Conservation (phyloP, 2,113 vertebrate genomes). For the Trogon surrucura region DNA sequence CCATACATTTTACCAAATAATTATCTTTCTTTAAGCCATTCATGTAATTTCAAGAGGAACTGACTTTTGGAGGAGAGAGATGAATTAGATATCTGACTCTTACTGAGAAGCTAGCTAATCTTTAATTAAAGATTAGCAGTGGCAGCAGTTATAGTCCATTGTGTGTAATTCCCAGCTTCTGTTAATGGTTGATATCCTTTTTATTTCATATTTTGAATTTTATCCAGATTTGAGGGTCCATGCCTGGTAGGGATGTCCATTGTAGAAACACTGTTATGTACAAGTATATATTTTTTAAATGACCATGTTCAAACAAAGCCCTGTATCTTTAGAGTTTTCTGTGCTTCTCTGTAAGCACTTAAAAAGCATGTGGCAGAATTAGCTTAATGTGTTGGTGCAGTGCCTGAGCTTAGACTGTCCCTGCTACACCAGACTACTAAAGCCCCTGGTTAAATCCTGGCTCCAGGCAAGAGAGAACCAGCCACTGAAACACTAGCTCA, state of each 20-base stretch:
- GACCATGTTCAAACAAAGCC: not conserved
- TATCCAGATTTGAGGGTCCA: not conserved
- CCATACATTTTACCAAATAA: conserved; percentile 1
- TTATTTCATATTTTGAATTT: not conserved
- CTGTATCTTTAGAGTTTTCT: not conserved
- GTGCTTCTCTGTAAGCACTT: not conserved
- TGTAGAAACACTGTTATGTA: not conserved
- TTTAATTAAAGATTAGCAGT: not conserved
- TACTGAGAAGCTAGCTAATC: not conserved
- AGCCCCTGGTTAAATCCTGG: conserved; percentile 5
- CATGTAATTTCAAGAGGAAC: not conserved
- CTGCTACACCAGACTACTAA: not conserved
- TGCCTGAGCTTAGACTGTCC: not conserved
- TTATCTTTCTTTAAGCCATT: not conserved
- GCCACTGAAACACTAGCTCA: not conserved
- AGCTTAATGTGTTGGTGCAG: not conserved
- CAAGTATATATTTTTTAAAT: not conserved
- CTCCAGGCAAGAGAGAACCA: not conserved
- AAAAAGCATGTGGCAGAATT: not conserved
- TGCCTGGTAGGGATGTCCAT: not conserved
- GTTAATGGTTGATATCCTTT: not conserved
- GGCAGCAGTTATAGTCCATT: not conserved
- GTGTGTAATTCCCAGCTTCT: not conserved
- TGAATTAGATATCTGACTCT: not conserved
- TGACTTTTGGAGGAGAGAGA: not conserved